Conservation (phyloP, 2,888 invertebrate species). For the Oxystoma pomonae region DNA sequence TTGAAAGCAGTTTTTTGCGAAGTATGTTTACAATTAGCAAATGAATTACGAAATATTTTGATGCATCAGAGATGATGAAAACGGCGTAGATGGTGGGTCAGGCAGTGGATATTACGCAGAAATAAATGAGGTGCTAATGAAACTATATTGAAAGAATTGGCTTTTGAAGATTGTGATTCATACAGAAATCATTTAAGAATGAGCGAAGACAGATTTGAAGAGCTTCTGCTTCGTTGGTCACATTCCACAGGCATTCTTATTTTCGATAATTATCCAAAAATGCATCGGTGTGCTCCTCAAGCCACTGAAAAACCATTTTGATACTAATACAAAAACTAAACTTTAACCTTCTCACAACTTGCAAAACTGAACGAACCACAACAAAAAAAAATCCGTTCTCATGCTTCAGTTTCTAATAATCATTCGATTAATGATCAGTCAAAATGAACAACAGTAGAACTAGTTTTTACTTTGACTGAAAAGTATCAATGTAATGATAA, state of each 20-base stretch:
- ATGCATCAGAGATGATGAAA: background rate
- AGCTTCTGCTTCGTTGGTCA: too few species aligned
- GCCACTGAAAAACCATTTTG: too few species aligned
- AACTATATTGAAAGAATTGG: background rate
- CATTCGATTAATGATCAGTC: too few species aligned
- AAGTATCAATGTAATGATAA: background rate
- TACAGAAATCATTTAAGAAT: background rate
- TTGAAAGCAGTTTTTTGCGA: background rate
- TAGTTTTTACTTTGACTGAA: background rate
- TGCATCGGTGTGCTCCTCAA: too few species aligned
- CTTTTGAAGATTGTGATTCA: background rate
- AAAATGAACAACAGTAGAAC: background rate
- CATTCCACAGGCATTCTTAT: too few species aligned
- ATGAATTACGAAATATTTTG: background rate
- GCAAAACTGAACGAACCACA: too few species aligned
- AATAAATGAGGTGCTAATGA: background rate
- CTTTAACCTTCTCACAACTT: too few species aligned
- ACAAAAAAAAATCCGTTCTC: background rate
- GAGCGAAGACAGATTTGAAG: too few species aligned
- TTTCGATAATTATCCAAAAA: too few species aligned
- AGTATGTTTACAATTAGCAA: slow-evolving; percentile 8
- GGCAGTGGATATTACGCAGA: slow-evolving; percentile 2
- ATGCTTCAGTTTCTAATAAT: too few species aligned
- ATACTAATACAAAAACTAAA: too few species aligned
- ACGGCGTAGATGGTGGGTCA: slow-evolving; percentile 2